phyloP scores from a whole-genome alignment of 2,113 vertebrate genomes.

The Suncus etruscus region DNA sequence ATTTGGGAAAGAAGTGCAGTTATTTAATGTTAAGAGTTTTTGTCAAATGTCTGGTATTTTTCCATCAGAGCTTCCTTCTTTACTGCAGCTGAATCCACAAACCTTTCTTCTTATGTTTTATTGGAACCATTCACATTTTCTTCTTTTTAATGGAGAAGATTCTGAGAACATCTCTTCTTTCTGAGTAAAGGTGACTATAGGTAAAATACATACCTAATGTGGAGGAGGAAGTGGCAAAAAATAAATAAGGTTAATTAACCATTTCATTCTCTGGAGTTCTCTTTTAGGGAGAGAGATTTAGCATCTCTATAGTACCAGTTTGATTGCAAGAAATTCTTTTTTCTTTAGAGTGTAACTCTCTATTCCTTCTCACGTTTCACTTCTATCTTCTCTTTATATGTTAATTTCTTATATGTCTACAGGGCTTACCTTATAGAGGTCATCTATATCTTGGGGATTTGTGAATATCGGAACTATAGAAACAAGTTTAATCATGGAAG shows the following conservation, averaged over 20 bases:
- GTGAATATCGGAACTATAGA: slow-evolving; percentile 9
- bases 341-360: background rate
- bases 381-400: background rate
- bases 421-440: background rate
- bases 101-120: slow-evolving; percentile 19
- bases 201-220: slow-evolving; percentile 87
- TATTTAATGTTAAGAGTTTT: background rate
- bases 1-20: background rate
- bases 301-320: background rate
- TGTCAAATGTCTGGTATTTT: background rate
- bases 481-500: slow-evolving; percentile 23
- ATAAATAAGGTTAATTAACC: slow-evolving; percentile 3
- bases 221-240: slow-evolving; percentile 77
- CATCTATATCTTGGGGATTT: background rate
- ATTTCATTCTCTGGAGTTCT: background rate
- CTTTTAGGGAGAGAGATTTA: background rate
- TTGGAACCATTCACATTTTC: slow-evolving; percentile 79
- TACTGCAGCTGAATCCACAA: slow-evolving; percentile 15
- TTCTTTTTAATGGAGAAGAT: slow-evolving; percentile 81
- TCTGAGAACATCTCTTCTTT: slow-evolving; percentile 84
- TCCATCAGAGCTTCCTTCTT: background rate
- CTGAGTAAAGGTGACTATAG: slow-evolving; percentile 83
- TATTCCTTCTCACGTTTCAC: background rate
- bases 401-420: background rate
- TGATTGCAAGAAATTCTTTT: background rate